Conservation (phyloP, 2,113 vertebrate genomes). For the Colius striatus region DNA sequence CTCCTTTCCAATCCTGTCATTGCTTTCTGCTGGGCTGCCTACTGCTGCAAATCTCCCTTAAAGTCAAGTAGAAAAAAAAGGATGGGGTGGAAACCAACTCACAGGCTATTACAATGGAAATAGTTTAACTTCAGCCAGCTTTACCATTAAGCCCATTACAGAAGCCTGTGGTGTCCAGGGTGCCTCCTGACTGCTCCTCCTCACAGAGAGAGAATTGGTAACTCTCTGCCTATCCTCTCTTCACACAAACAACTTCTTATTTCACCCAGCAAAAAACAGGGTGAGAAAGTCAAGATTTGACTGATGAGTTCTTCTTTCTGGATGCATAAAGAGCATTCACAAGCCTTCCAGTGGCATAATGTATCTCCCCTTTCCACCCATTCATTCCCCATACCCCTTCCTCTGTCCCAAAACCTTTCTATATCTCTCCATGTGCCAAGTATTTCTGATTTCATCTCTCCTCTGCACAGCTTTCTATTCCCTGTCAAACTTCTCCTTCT, state of each 20-base stretch:
- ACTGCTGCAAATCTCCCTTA: conserved; percentile 32
- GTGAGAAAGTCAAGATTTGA: not conserved
- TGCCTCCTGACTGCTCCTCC: not conserved
- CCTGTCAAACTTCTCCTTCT: not conserved
- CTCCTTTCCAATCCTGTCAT: not conserved
- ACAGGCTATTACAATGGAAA: conserved; percentile 1
- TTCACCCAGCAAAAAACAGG: not conserved
- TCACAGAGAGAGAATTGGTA: not conserved
- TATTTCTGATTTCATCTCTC: not conserved
- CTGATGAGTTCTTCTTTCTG: not conserved
- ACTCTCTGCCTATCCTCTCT: not conserved
- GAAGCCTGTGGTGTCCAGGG: not conserved
- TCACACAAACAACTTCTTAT: not conserved
- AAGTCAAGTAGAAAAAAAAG: conserved; percentile 29
- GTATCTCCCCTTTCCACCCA: not conserved
- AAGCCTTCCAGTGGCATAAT: not conserved
- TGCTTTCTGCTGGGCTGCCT: not conserved
- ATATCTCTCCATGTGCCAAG: not conserved
- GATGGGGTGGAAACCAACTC: conserved; percentile 4
- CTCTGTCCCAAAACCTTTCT: not conserved
- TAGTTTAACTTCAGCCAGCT: conserved; percentile 19
- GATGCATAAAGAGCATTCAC: fast-evolving
- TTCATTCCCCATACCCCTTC: not conserved
- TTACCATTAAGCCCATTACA: not conserved
- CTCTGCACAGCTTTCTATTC: not conserved